Percentiles rank a stretch among this genome's conserved stretches.
Evolutionary conservation across 1,140 invertebrate species (phyloP).

Genomic region (Cotesia chilonis): DNA sequence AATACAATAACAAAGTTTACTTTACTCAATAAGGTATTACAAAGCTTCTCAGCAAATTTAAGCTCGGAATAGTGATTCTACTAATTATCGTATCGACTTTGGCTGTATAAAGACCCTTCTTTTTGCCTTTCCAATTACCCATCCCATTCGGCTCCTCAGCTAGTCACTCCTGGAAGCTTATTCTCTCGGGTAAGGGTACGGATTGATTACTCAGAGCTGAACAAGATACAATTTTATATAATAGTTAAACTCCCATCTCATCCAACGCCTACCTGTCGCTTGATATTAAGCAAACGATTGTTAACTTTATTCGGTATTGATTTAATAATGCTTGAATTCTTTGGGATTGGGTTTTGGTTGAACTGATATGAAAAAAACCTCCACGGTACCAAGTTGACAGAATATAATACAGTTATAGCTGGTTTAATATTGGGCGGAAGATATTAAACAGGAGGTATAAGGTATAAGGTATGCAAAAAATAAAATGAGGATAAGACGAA

Average conservation of each 20-base stretch:
- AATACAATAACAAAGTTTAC: no score
- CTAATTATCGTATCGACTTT: slow-evolving; percentile 22
- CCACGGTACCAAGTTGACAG: background rate
- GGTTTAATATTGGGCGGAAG: no score
- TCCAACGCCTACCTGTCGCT: slow-evolving; percentile 36
- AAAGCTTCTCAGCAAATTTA: slow-evolving; percentile 2
- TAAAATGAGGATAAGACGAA: slow-evolving; percentile 35
- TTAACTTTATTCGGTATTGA: slow-evolving; percentile 62
- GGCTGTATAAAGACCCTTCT: slow-evolving; percentile 1
- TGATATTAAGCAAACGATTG: slow-evolving; percentile 45
- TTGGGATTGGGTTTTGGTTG: slow-evolving; percentile 40
- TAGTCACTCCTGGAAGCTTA: background rate
- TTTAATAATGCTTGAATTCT: slow-evolving; percentile 59
- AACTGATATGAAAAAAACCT: slow-evolving; percentile 23
- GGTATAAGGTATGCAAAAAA: slow-evolving; percentile 27
- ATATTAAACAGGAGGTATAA: slow-evolving; percentile 24
- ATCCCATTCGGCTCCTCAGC: background rate
- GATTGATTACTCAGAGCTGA: slow-evolving; percentile 26
- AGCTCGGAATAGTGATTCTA: slow-evolving; percentile 14
- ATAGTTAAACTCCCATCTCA: background rate
- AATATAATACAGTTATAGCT: no score
- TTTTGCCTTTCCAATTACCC: slow-evolving; percentile 26
- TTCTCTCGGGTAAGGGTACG: slow-evolving; percentile 8
- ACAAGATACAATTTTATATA: background rate
- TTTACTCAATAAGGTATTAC: background rate